Evolutionary conservation across 2,113 vertebrate genomes (phyloP), one percentile per base, ranked within the genome.

Genomic region (Ursus arctos): DNA sequence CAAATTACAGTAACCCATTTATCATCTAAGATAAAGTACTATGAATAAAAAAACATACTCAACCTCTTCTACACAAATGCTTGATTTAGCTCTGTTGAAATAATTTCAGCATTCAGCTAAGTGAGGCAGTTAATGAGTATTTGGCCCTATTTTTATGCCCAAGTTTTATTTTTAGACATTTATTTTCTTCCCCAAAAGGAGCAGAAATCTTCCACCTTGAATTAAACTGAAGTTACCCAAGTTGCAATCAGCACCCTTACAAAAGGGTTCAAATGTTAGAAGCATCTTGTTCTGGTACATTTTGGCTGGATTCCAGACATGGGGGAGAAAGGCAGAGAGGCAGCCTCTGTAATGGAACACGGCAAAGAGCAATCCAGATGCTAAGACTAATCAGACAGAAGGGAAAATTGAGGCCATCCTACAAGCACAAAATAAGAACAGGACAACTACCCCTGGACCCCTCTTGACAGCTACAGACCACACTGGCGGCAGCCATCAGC

Each of bases 71-170:
- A 96, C 93, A 97, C 90, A 97, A 97, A 98, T 67, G 61, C 96
- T 96, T 98, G 96, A 98, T 98, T 98, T 98, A 97, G 72, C 22
- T 6, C 95, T 96, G 61, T 95, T 97, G 97, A 97, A 97, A 97
- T 98, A 95, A 97, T 96, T 97, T 96, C 97, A 96, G 97, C 91
- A 79, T 98, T 97, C 95, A 98, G 95, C 94, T 92, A 96, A 96
- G 88, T 94, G 96, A 98, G 81, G 92, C 97, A 92, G 90, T 94
- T 97, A 98, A 98, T 98, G 97, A 98, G 90, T 96, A 96, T 97
- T 86, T 98, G 92, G 97, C 71, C 94, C 97, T 98, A 97, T 98
- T 98, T 98, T 98, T 97, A 96, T 97, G 96, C 85, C 95, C 90
- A 51, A 80, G 84, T 88, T 96, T 98, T 98, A 98, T 98, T 97